Evolutionary conservation across 2,888 invertebrate genomes (phyloP).

Genomic region (Thymelicus lineola): DNA sequence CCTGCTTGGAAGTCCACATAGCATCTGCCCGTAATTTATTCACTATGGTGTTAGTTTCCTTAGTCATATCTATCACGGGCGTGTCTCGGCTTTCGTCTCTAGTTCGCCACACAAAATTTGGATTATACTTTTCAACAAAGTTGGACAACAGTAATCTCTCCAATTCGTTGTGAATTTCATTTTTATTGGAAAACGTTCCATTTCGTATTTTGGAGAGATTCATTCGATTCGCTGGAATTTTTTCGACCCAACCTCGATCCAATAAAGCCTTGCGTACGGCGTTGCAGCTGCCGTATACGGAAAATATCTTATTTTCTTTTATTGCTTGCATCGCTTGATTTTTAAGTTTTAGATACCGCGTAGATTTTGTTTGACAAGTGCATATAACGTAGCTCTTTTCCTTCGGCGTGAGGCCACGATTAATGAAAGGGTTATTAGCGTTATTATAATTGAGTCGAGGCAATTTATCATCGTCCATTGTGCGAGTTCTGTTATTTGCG

Average conservation of each 20-base stretch:
- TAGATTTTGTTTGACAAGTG: conserved; percentile 61
- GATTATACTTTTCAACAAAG: conserved; percentile 64
- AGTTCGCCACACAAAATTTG: conserved; percentile 73
- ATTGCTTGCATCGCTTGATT: conserved; percentile 77
- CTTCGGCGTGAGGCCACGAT: conserved; percentile 63
- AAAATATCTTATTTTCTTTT: conserved; percentile 80
- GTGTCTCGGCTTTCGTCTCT: conserved; percentile 54
- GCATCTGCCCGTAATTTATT: conserved; percentile 72
- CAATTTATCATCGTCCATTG: conserved; percentile 40
- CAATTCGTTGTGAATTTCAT: conserved; percentile 61
- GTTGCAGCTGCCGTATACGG: conserved; percentile 79
- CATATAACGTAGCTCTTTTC: conserved; percentile 69
- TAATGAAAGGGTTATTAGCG: conserved; percentile 40
- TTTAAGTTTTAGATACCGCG: conserved; percentile 67
- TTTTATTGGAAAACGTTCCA: conserved; percentile 54
- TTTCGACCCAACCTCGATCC: conserved; percentile 90
- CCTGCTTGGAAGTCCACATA: conserved; percentile 76
- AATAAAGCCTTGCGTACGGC: conserved; percentile 85
- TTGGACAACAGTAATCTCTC: conserved; percentile 73
- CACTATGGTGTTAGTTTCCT: conserved; percentile 58
- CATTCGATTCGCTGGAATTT: conserved; percentile 76
- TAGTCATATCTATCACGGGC: conserved; percentile 55
- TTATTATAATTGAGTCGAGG: conserved; percentile 43
- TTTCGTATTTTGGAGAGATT: conserved; percentile 67
- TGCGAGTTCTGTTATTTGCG: conserved; percentile 41